Percentiles rank a stretch among this genome's conserved stretches.
Evolutionary conservation across 2,888 invertebrate genomes (phyloP).

Genomic region (Hypomecis atomaria): DNA sequence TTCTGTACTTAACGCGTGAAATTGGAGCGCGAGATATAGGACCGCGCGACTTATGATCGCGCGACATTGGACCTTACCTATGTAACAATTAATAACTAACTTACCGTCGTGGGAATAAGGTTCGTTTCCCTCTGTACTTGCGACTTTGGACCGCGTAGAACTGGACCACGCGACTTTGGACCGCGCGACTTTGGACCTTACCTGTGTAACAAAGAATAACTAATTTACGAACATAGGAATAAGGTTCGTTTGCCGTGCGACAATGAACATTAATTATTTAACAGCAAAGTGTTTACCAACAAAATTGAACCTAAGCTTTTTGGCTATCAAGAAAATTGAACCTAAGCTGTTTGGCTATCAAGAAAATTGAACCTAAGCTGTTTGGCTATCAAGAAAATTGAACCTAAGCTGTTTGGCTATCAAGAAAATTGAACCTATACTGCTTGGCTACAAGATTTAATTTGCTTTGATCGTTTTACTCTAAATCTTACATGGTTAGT

Average conservation of each 20-base stretch:
- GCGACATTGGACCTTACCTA: background rate
- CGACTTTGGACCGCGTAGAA: too few species aligned
- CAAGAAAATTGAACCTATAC: background rate
- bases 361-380: background rate
- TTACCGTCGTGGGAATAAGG: too few species aligned
- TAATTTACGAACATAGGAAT: too few species aligned
- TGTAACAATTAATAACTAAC: too few species aligned
- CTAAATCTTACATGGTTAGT: conserved; percentile 5
- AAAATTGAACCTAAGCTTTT: too few species aligned
- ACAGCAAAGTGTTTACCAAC: conserved; percentile 2
- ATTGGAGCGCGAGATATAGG: background rate
- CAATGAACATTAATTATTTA: background rate
- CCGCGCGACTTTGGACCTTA: background rate
- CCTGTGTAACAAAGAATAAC: too few species aligned
- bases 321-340: conserved; percentile 2
- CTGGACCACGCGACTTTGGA: too few species aligned
- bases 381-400: background rate
- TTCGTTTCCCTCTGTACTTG: too few species aligned
- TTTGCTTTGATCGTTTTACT: conserved; percentile 2
- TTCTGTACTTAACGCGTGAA: background rate
- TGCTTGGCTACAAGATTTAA: background rate
- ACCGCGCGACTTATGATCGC: too few species aligned
- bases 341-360: background rate
- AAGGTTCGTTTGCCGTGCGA: too few species aligned
- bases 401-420: background rate